phyloP scores from a whole-genome alignment of 1,140 invertebrate genomes.

The Lucilia cuprina region DNA sequence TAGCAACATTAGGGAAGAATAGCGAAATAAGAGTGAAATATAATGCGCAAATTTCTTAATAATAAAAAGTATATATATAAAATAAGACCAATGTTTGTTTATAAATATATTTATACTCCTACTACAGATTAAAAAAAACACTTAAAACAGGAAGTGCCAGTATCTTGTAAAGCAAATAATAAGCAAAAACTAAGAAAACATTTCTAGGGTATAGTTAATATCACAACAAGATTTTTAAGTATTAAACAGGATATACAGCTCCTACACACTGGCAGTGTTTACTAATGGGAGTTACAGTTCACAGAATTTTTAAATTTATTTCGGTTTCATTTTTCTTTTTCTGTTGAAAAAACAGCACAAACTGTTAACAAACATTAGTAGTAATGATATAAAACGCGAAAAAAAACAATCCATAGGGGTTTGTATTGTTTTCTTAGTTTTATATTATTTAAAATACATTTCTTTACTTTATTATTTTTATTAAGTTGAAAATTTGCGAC shows the following conservation, averaged over 20 bases:
- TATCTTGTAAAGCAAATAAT: too few species aligned
- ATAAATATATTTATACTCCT: too few species aligned
- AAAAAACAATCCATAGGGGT: conserved; percentile 3
- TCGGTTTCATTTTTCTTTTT: background rate
- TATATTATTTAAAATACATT: background rate
- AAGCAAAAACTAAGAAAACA: background rate
- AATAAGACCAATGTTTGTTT: background rate
- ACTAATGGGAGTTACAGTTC: background rate
- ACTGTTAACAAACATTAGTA: conserved; percentile 15
- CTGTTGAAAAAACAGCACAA: background rate
- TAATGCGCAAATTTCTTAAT: background rate
- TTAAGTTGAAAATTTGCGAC: conserved; percentile 2
- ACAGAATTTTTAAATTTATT: background rate
- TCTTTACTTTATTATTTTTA: background rate
- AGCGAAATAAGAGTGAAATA: background rate
- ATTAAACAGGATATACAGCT: background rate
- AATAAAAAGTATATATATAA: background rate
- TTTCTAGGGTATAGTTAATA: background rate
- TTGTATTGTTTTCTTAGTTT: background rate
- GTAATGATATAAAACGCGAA: background rate
- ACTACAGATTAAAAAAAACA: too few species aligned
- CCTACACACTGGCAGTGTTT: background rate
- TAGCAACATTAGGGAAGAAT: background rate
- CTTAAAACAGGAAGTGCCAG: too few species aligned
- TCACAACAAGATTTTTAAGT: background rate